These are phyloP conservation scores for Agrochola lota DNA, from an alignment of 2,888 invertebrate genomes.

Conservation along the genomic window DNA sequence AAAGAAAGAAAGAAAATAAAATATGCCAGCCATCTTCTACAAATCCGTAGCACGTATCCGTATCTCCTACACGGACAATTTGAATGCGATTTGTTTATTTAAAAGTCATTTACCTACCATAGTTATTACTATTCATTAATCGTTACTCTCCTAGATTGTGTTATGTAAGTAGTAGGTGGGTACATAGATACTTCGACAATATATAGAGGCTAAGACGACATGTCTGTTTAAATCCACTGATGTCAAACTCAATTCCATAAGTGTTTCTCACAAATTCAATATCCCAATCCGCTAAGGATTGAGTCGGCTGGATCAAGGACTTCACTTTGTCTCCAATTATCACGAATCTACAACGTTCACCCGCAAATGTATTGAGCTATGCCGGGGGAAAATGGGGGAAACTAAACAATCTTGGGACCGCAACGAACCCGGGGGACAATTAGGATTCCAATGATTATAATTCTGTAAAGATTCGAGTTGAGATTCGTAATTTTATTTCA, in stretches of 20 bases:
- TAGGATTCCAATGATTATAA: background rate
- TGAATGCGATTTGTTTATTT: too few species aligned
- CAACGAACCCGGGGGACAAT: conserved; percentile 33
- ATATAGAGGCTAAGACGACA: background rate
- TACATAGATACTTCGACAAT: background rate
- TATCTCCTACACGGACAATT: too few species aligned
- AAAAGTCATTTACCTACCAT: too few species aligned
- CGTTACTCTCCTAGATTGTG: background rate
- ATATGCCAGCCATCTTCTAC: too few species aligned
- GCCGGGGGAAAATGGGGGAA: background rate
- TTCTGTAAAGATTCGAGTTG: too few species aligned
- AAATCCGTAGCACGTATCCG: too few species aligned
- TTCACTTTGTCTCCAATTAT: conserved; percentile 26
- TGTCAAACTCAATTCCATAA: conserved; percentile 27
- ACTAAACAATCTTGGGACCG: conserved; percentile 23
- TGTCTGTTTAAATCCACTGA: conserved; percentile 18
- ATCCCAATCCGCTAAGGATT: conserved; percentile 33
- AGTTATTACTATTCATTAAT: background rate
- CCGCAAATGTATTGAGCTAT: conserved; percentile 27
- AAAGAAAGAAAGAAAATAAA: too few species aligned
- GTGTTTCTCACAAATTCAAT: conserved; percentile 35
- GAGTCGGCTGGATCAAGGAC: conserved; percentile 22
- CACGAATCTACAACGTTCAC: conserved; percentile 30
- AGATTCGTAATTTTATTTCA: too few species aligned
- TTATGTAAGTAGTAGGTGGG: background rate